Conservation (phyloP, 2,797 vertebrate genomes). For the Typhlichthys subterraneus region DNA sequence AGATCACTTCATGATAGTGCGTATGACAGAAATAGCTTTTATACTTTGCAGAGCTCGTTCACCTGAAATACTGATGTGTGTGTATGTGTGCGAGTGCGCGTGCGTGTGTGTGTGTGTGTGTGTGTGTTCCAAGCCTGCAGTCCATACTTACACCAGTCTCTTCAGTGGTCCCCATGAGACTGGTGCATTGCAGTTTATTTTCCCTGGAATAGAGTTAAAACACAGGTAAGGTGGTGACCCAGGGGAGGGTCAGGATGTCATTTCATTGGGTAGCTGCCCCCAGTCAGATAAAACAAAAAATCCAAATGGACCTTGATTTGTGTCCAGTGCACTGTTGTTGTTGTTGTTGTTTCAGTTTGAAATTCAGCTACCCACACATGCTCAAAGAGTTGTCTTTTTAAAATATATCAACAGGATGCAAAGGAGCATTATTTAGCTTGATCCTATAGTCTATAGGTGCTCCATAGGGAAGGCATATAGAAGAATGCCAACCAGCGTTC, state of each 20-base stretch:
- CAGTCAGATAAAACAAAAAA: not conserved
- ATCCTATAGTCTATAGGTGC: too few species aligned
- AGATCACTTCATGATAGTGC: conserved; percentile 1
- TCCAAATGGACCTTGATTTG: too few species aligned
- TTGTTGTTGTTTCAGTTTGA: too few species aligned
- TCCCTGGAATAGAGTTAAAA: conserved; percentile 46
- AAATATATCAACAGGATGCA: too few species aligned
- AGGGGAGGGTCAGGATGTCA: conserved; percentile 35
- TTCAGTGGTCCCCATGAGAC: conserved; percentile 15
- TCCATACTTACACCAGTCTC: conserved; percentile 1
- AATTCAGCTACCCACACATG: too few species aligned
- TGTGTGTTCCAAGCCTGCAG: not conserved
- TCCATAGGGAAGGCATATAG: too few species aligned
- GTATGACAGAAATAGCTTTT: conserved; percentile 38
- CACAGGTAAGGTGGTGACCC: conserved; percentile 41
- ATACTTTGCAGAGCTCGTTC: conserved; percentile 28
- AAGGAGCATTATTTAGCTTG: too few species aligned
- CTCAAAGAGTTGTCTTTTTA: too few species aligned
- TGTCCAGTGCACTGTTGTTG: too few species aligned
- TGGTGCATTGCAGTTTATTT: conserved; percentile 46
- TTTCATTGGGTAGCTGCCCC: conserved; percentile 33
- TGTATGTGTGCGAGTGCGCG: conserved; percentile 1
- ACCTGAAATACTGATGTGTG: conserved; percentile 27
- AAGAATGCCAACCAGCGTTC: too few species aligned
- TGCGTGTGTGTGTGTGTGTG: conserved; percentile 7